These are phyloP conservation scores for Coelopa frigida DNA, from an alignment of 1,140 invertebrate species.

Conservation along the genomic window DNA sequence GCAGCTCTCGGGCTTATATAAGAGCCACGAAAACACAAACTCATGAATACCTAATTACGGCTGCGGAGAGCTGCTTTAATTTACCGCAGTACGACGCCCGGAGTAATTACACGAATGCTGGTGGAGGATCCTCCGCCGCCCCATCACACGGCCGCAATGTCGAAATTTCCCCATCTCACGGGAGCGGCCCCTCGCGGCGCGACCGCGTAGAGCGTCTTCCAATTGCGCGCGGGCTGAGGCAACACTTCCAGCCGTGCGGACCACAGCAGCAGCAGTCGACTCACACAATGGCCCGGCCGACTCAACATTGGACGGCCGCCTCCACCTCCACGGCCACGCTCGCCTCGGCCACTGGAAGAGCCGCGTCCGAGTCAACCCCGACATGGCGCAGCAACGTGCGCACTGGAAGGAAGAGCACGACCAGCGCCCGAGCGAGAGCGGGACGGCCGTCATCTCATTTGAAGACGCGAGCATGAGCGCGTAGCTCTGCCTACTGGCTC, in stretches of 20 bases:
- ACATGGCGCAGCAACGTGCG: slow-evolving; percentile 17
- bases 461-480: slow-evolving; percentile 25
- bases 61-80: too few relatives aligned
- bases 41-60: too few relatives aligned
- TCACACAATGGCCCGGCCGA: background rate
- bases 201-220: too few relatives aligned
- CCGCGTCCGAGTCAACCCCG: slow-evolving; percentile 5
- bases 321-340: background rate
- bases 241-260: too few relatives aligned
- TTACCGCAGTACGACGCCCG: too few relatives aligned
- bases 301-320: background rate
- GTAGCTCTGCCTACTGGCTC: slow-evolving; percentile 23
- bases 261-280: too few relatives aligned
- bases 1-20: too few relatives aligned
- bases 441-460: slow-evolving; percentile 18
- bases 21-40: too few relatives aligned
- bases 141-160: slow-evolving; percentile 8
- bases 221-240: too few relatives aligned
- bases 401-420: background rate
- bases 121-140: too few relatives aligned
- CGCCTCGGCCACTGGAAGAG: slow-evolving; percentile 2
- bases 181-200: slow-evolving; percentile 31
- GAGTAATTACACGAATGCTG: too few relatives aligned
- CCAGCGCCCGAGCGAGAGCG: background rate
- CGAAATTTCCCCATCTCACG: slow-evolving; percentile 29